Evolutionary conservation across 1,140 invertebrate genomes (phyloP).

Genomic region (Rhyacophila brunnea): DNA sequence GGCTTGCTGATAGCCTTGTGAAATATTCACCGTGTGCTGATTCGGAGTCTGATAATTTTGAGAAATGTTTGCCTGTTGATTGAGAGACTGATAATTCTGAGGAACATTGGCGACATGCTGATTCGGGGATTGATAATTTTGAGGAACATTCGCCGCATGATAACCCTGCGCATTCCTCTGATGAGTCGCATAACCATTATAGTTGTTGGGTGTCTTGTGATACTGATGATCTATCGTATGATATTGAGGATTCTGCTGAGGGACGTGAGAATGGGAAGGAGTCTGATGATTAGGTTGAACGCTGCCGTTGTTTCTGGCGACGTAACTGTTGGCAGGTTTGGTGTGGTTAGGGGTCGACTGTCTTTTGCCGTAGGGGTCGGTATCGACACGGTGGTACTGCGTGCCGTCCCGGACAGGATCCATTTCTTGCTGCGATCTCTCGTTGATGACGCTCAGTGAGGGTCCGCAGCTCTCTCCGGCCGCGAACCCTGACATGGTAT

Average conservation of each 20-base stretch:
- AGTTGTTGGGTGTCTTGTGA: slow-evolving; percentile 44
- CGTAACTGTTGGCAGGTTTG: slow-evolving; percentile 24
- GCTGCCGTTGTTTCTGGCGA: slow-evolving; percentile 40
- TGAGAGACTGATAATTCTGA: not conserved
- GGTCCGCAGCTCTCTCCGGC: slow-evolving; percentile 35
- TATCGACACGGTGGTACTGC: slow-evolving; percentile 47
- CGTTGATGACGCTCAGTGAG: slow-evolving; percentile 23
- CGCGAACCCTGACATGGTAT: slow-evolving; percentile 50
- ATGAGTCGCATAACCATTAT: slow-evolving; percentile 48
- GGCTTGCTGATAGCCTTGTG: no score
- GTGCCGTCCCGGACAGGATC: slow-evolving; percentile 44
- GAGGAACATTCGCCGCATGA: slow-evolving; percentile 37
- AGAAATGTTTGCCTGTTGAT: not conserved
- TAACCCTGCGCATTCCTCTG: slow-evolving; percentile 38
- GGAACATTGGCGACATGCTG: slow-evolving; percentile 14
- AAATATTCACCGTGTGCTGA: not conserved
- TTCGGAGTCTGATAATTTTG: slow-evolving; percentile 10
- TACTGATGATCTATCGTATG: slow-evolving; percentile 51
- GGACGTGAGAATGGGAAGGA: slow-evolving; percentile 37
- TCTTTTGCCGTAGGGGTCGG: slow-evolving; percentile 37
- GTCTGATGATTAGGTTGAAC: slow-evolving; percentile 41
- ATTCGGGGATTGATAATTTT: slow-evolving; percentile 18
- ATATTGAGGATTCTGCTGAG: slow-evolving; percentile 37
- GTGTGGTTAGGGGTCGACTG: slow-evolving; percentile 42
- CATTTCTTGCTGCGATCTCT: slow-evolving; percentile 24